These are phyloP conservation scores for Celastrina argiolus DNA, from an alignment of 2,888 invertebrate species.

Conservation along the genomic window DNA sequence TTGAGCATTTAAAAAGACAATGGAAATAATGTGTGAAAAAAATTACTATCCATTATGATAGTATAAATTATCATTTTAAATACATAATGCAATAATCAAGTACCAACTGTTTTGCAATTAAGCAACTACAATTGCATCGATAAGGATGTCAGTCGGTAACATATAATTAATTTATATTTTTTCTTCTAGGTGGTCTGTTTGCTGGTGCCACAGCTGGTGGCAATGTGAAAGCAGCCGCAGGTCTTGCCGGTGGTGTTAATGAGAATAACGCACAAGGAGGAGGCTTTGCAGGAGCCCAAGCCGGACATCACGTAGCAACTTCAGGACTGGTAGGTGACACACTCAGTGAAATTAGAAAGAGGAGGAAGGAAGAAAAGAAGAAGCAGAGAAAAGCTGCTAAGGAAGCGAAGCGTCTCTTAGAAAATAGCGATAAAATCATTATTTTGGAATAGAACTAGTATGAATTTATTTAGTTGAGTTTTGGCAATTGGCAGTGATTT, in stretches of 20 bases:
- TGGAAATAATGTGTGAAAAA: too few species aligned
- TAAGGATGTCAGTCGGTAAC: too few species aligned
- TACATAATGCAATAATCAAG: too few species aligned
- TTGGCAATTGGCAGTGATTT: slow-evolving; percentile 3
- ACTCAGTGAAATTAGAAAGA: slow-evolving; percentile 40
- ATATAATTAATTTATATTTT: slow-evolving; percentile 2
- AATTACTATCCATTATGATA: too few species aligned
- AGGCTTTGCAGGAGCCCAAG: slow-evolving; percentile 61
- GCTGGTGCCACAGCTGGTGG: slow-evolving; percentile 80
- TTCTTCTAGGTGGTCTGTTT: slow-evolving; percentile 66
- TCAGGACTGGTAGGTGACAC: slow-evolving; percentile 60
- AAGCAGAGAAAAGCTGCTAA: slow-evolving; percentile 39
- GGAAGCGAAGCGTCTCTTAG: slow-evolving; percentile 28
- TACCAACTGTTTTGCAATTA: background rate
- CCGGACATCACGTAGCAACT: slow-evolving; percentile 52
- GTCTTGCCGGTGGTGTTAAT: slow-evolving; percentile 66
- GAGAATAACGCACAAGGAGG: slow-evolving; percentile 56
- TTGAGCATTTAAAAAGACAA: too few species aligned
- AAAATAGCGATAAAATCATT: slow-evolving; percentile 25
- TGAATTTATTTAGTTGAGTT: background rate
- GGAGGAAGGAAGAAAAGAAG: slow-evolving; percentile 50
- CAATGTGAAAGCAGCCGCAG: slow-evolving; percentile 71
- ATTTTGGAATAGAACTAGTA: background rate
- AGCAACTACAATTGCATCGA: too few species aligned
- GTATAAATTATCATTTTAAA: too few species aligned